A percentile compares a stretch with the other conserved stretches of the same genome.
Evolutionary conservation across 2,113 vertebrate genomes (phyloP).

Genomic region (Illadopsis cleaveri): DNA sequence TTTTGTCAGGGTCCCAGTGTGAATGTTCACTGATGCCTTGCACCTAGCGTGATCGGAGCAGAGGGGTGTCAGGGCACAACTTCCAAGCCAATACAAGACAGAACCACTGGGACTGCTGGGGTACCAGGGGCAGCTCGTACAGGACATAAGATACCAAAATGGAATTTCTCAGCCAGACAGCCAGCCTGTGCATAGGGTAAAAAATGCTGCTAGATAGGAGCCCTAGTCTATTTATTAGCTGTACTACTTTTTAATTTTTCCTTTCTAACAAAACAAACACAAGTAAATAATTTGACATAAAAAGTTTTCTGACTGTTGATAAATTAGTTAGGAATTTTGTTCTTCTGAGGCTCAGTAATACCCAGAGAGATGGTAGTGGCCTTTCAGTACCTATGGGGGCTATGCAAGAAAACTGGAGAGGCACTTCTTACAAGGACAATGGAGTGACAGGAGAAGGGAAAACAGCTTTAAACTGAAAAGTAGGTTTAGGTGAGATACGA

Average conservation of each 20-base stretch:
- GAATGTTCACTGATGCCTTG: not conserved
- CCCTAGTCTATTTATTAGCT: not conserved
- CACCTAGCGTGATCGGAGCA: rapidly evolving
- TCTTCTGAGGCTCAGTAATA: not conserved
- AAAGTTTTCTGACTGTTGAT: not conserved
- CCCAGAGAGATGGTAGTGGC: not conserved
- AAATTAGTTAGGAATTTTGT: not conserved
- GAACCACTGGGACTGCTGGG: not conserved
- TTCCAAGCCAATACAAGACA: rapidly evolving
- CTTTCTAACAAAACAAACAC: not conserved
- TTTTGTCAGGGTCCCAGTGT: not conserved
- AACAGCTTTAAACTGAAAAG: not conserved
- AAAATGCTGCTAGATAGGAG: not conserved
- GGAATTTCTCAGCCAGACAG: not conserved
- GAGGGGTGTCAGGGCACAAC: not conserved
- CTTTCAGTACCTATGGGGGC: not conserved
- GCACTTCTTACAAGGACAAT: not conserved
- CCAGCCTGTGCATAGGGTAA: not conserved
- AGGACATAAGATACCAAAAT: not conserved
- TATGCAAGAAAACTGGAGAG: not conserved
- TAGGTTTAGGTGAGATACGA: not conserved
- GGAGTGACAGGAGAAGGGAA: not conserved
- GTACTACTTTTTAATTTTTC: not conserved
- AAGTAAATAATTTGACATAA: not conserved
- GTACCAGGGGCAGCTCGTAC: not conserved